These are phyloP conservation scores for Tetrao urogallus DNA, from an alignment of 2,113 vertebrate species.

Conservation along the genomic window DNA sequence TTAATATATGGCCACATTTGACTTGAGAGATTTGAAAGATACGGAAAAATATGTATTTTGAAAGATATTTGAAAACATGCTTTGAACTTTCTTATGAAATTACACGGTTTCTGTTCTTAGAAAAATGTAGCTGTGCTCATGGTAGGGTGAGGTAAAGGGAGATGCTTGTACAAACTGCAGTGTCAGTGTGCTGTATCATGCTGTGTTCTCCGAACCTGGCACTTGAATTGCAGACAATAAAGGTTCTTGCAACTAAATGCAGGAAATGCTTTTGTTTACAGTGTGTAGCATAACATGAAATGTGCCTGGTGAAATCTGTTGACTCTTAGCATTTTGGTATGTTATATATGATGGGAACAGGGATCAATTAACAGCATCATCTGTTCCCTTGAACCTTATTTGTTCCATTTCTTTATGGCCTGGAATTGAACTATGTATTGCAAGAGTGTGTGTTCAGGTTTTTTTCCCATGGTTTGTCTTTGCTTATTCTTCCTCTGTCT, in stretches of 20 bases:
- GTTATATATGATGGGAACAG: constrained; percentile 30
- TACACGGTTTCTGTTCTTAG: not conserved
- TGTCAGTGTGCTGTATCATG: not conserved
- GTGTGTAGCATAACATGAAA: not conserved
- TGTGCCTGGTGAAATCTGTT: not conserved
- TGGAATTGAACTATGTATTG: not conserved
- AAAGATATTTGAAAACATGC: not conserved
- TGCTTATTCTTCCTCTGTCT: not conserved
- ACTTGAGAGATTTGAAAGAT: not conserved
- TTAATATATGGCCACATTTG: not conserved
- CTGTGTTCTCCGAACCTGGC: not conserved
- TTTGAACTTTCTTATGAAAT: not conserved
- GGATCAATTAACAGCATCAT: not conserved
- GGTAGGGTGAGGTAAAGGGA: not conserved
- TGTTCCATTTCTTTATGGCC: not conserved
- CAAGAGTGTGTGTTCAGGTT: not conserved
- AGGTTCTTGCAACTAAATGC: not conserved
- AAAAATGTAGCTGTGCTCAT: not conserved
- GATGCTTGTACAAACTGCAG: not conserved
- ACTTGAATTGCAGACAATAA: not conserved
- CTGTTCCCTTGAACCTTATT: constrained; percentile 13
- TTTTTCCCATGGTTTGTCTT: not conserved
- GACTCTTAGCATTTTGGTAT: not conserved
- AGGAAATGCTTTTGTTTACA: constrained; percentile 19
- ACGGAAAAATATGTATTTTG: not conserved